Evolutionary conservation across 2,888 invertebrate genomes (phyloP), one percentile per base, ranked within the genome.

Genomic region (Andrena minutula): DNA sequence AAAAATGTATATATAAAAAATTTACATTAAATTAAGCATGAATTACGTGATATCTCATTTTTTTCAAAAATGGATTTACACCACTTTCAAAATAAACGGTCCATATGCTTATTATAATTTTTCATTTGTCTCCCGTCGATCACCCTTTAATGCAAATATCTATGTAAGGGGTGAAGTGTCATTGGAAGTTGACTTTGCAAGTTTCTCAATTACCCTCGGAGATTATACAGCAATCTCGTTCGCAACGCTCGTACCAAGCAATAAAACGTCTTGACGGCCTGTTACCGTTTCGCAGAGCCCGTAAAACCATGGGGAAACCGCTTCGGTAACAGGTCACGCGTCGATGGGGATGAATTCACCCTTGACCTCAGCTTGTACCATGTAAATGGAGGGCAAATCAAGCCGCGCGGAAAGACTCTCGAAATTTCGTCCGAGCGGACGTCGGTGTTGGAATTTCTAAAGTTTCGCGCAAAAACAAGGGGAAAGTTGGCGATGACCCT

Each of bases 311-410:
- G 69, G 58, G 56, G n/a, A 47, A 53, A 60, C 7, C 32, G 41
- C 5, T 10, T 5, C n/a, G 10, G 20, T 0, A 30, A 20, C 5
- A 10, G 26, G 58, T 10, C 8, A 35, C 10, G 56, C 35, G n/a
- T 10, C 28, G 26, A 41, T 23, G 64, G 32, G 20, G 32, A 26
- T 16, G 58, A 4, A 60, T 65, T 10, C 32, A 73, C 32, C 76
- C 76, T 73, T 77, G 76, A 73, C 74, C 74, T 56, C 35, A 12
- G 49, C 56, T 5, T 5, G 23, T n/a, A 16, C 12, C 10, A 28
- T 23, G 49, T 35, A 32, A 73, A 64, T 20, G 32, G 47, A 12
- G 16, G 49, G 26, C 12, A 41, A 20, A 26, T 2, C 4, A n/a
- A 32, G 26, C 28, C 35, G 51, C 3, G 51, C 16, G 41, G 26